phyloP scores from a whole-genome alignment of 2,113 vertebrate species.

The Nerophis lumbriciformis region DNA sequence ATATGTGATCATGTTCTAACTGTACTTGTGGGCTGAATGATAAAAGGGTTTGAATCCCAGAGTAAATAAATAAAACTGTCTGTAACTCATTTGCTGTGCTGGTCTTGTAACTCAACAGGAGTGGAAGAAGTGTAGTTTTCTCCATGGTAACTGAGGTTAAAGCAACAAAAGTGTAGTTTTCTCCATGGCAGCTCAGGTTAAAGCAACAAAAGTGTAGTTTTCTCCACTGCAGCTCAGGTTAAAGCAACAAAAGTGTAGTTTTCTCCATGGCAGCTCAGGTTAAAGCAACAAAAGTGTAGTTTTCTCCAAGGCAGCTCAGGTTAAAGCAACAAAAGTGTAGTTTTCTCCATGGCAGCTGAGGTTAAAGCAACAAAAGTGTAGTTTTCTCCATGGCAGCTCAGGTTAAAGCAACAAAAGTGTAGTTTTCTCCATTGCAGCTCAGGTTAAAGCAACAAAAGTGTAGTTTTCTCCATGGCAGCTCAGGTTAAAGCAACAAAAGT shows the following conservation, averaged over 20 bases:
- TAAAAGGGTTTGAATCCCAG: no score
- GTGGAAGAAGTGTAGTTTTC: no score
- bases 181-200: not conserved
- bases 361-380: not conserved
- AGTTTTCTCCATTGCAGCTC: not conserved
- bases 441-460: not conserved
- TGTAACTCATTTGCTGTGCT: no score
- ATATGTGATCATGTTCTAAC: no score
- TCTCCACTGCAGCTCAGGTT: not conserved
- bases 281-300: not conserved
- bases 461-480: not conserved
- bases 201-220: not conserved
- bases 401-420: not conserved
- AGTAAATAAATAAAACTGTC: no score
- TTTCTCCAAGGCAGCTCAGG: not conserved
- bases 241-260: not conserved
- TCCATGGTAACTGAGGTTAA: not conserved
- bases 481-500: not conserved
- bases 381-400: not conserved
- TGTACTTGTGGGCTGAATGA: no score
- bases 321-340: not conserved
- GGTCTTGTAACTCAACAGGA: no score
- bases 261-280: not conserved
- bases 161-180: not conserved
- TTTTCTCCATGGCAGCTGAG: not conserved